Percentiles rank a stretch among this genome's conserved stretches.
Conservation (phyloP, 2,797 vertebrate genomes). For the Petrocephalus sullivani region DNA sequence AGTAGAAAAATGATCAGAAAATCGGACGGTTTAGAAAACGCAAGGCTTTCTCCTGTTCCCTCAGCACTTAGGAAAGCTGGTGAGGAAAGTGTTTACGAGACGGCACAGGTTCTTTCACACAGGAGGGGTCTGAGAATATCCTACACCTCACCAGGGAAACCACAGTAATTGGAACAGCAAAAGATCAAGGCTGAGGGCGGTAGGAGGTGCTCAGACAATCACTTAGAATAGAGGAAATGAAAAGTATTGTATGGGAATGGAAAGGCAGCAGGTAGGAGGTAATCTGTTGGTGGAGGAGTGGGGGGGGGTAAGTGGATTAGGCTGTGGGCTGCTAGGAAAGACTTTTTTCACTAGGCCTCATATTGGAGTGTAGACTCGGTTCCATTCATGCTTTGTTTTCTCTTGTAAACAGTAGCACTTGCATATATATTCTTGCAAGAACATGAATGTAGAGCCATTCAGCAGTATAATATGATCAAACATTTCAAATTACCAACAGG, state of each 20-base stretch:
- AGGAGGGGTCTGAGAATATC: constrained; percentile 10
- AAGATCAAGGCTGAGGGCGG: constrained; percentile 5
- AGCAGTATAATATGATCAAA: background rate
- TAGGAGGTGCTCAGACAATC: background rate
- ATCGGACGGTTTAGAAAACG: background rate
- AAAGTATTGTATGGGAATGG: constrained; percentile 21
- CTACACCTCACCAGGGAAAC: background rate
- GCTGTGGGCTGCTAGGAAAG: background rate
- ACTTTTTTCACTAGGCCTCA: background rate
- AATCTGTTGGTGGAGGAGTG: background rate
- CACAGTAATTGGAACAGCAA: constrained; percentile 4
- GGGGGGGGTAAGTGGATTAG: constrained; percentile 18
- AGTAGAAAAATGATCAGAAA: background rate
- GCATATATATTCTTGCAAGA: background rate
- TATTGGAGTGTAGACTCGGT: background rate
- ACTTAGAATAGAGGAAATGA: constrained; percentile 21
- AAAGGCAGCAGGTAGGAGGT: background rate
- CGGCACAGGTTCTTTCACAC: background rate
- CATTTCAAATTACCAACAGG: background rate
- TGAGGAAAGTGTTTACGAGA: background rate
- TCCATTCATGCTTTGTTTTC: background rate
- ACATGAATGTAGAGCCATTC: background rate
- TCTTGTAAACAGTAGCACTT: background rate
- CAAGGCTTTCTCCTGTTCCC: background rate
- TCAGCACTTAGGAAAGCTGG: background rate